Evolutionary conservation across 2,888 invertebrate species (phyloP).

Genomic region (Volucella zonaria): DNA sequence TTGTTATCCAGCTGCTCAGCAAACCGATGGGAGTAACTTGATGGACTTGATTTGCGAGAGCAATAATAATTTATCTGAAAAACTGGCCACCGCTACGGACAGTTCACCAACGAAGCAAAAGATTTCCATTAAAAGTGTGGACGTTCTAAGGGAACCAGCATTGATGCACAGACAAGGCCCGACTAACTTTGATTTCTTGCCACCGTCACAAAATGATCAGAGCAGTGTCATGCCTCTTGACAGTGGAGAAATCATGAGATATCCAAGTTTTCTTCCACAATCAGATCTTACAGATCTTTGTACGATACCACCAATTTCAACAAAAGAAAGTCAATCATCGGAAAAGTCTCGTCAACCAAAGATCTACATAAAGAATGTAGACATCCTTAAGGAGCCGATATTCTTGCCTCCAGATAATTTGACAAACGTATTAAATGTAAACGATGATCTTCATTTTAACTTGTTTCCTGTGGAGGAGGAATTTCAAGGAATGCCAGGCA

Average conservation of each 20-base stretch:
- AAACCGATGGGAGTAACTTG: slow-evolving; percentile 59
- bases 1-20: slow-evolving; percentile 32
- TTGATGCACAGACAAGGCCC: slow-evolving; percentile 78
- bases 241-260: slow-evolving; percentile 39
- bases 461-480: slow-evolving; percentile 52
- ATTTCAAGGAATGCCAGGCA: slow-evolving; percentile 32
- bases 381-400: slow-evolving; percentile 81
- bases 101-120: slow-evolving; percentile 77
- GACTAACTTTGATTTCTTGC: slow-evolving; percentile 68
- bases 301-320: not conserved
- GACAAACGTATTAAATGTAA: slow-evolving; percentile 70
- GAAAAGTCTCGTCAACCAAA: slow-evolving; percentile 80
- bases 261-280: slow-evolving; percentile 50
- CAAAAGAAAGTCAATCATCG: slow-evolving; percentile 18
- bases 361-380: slow-evolving; percentile 82
- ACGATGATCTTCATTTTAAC: slow-evolving; percentile 73
- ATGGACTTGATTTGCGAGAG: slow-evolving; percentile 67
- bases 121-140: slow-evolving; percentile 82
- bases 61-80: slow-evolving; percentile 31
- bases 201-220: slow-evolving; percentile 14
- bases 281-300: slow-evolving; percentile 43
- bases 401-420: slow-evolving; percentile 76
- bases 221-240: slow-evolving; percentile 51
- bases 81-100: not conserved
- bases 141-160: slow-evolving; percentile 80